Conservation (phyloP, 64 coral and sea anemone species). For the Montipora capricornis region DNA sequence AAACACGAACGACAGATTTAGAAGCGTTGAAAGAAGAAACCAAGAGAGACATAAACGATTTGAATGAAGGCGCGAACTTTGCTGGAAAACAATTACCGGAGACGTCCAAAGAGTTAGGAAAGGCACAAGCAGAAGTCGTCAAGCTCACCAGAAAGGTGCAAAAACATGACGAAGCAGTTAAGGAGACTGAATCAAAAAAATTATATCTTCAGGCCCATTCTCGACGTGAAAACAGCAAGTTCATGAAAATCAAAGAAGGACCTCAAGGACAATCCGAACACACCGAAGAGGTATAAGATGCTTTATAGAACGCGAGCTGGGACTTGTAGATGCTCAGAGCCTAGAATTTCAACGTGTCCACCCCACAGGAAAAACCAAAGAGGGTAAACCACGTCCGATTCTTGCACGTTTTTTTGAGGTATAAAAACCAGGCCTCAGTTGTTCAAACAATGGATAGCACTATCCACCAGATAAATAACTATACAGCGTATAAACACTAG, state of each 20-base stretch:
- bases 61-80: too few species aligned
- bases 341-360: slow-evolving; percentile 21
- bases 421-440: background rate
- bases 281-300: background rate
- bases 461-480: too few species aligned
- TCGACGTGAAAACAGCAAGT: slow-evolving; percentile 24
- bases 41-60: too few species aligned
- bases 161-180: background rate
- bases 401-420: slow-evolving; percentile 13
- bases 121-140: too few species aligned
- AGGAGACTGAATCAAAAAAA: slow-evolving; percentile 18
- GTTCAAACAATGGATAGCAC: too few species aligned
- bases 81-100: too few species aligned
- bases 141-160: background rate
- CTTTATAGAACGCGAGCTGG: slow-evolving; percentile 27
- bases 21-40: too few species aligned
- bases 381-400: background rate
- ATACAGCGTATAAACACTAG: too few species aligned
- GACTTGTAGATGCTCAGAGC: background rate
- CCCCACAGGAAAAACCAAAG: background rate
- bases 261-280: background rate
- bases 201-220: slow-evolving; percentile 17
- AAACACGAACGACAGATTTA: too few species aligned
- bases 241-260: slow-evolving; percentile 24
- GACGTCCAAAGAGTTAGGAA: too few species aligned